Base-by-base conservation (phyloP, 2,888 invertebrate species). In the Drosophila demipolita region DNA sequence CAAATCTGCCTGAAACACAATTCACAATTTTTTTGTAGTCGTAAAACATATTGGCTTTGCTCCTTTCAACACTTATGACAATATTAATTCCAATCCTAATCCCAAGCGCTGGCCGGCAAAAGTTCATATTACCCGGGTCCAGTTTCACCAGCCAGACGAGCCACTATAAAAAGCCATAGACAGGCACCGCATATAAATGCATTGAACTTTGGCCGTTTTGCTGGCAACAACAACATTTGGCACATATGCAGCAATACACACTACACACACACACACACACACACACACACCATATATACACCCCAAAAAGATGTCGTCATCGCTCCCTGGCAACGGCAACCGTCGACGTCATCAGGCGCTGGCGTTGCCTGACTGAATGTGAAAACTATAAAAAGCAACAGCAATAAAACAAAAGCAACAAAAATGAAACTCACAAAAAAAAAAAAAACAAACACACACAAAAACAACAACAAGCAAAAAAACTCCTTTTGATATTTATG, bases 271-370 rank as follows among this genome's bases (percentile, higher is more conserved):
- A 42, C 62, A 61, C 26, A 57, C 33, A 64, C 36, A 55, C 58
- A 53, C 36, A 57, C 26, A 50, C 49, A 40, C 33, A 54, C 64
- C 53, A 69, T 48, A 66, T 48, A 69, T 74, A 75, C 85, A 73
- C 90, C 83, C 86, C 73, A 71, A 74, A 86, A 86, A 83, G 89
- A 86, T 86, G 87, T 90, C 90, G 85, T 86, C 86, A 86, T 90
- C 90, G 87, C 80, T 73, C 80, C 87, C 87, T 88, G 88, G 83
- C 75, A 82, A 82, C 82, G 66, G 59, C 83, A 75, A 71, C 86
- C 70, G 60, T 65, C 87, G 78, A 78, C 89, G 74, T 82, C 87
- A 82, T 69, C 87, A 78, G 89, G 66, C 80, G 66, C 73, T 80
- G 77, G 61, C 64, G 73, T 78, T 78, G 82, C 81, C 81, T 77